Evolutionary conservation across 92 coral and sea anemone species (phyloP).

Genomic region (Meandrina meandrites): DNA sequence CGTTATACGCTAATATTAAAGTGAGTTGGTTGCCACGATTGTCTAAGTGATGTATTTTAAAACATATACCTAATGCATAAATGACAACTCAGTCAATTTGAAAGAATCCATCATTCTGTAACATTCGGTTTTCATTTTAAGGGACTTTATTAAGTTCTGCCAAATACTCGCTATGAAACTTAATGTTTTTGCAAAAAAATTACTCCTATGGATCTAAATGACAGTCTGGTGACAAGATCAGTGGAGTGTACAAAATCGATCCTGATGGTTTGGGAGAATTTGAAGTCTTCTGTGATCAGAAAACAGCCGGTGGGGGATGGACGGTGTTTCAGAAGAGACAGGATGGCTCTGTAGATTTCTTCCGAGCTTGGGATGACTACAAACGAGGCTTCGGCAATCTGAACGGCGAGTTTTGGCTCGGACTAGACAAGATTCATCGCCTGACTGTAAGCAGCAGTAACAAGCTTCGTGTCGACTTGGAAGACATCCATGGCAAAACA

Average conservation of each 20-base stretch:
- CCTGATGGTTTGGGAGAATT: conserved; percentile 52
- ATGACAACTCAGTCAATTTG: too few relatives aligned
- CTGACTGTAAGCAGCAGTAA: conserved; percentile 19
- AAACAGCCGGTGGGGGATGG: conserved; percentile 55
- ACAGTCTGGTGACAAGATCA: conserved; percentile 13
- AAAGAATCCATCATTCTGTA: too few relatives aligned
- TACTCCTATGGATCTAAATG: too few relatives aligned
- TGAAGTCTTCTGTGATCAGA: conserved; percentile 49
- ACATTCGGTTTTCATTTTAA: too few relatives aligned
- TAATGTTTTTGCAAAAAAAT: too few relatives aligned
- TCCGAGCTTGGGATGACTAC: conserved; percentile 35
- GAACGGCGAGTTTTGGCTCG: conserved; percentile 54
- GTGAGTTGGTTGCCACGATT: too few relatives aligned
- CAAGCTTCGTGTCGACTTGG: conserved; percentile 5
- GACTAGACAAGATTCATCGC: conserved; percentile 48
- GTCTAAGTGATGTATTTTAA: too few relatives aligned
- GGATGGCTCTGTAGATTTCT: conserved; percentile 33
- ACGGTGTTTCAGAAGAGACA: conserved; percentile 43
- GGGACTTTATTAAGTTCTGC: too few relatives aligned
- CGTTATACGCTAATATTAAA: too few relatives aligned
- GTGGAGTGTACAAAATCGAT: conserved; percentile 50
- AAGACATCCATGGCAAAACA: background rate
- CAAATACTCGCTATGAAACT: too few relatives aligned
- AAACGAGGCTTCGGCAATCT: conserved; percentile 46
- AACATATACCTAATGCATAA: too few relatives aligned